These are phyloP conservation scores for Psittacara wagleri DNA, from an alignment of 2,113 vertebrate species.

Conservation along the genomic window DNA sequence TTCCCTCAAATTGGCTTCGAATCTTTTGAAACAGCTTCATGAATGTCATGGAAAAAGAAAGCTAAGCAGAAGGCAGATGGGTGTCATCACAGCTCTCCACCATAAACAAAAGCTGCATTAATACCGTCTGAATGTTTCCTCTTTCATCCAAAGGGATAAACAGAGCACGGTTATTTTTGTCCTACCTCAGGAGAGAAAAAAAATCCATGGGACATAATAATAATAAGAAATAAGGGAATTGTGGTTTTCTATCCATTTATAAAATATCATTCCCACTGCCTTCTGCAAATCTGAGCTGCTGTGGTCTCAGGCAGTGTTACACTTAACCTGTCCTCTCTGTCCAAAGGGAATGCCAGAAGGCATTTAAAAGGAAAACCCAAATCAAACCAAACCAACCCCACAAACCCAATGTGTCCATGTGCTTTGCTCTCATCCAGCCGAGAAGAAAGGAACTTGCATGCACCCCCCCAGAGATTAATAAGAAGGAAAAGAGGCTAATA, in stretches of 20 bases:
- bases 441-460: rapidly evolving
- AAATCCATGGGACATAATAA: not conserved
- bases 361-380: not conserved
- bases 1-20: not conserved
- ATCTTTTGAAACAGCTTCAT: constrained; percentile 34
- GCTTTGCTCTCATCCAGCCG: not conserved
- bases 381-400: not conserved
- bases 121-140: not conserved
- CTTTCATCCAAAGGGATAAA: constrained; percentile 26
- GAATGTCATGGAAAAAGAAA: constrained; percentile 31
- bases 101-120: constrained; percentile 63
- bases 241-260: not conserved
- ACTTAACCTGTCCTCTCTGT: not conserved
- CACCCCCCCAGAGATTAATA: rapidly evolving
- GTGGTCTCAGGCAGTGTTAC: not conserved
- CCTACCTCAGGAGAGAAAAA: not conserved
- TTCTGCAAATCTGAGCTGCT: not conserved
- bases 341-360: not conserved
- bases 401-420: rapidly evolving
- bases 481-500: not conserved
- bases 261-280: not conserved
- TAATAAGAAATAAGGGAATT: not conserved
- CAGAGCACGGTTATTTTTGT: constrained; percentile 27
- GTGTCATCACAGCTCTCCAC: constrained; percentile 29
- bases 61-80: constrained; percentile 44